Evolutionary conservation across 2,797 vertebrate genomes (phyloP).

Genomic region (Epinephelus malabaricus): DNA sequence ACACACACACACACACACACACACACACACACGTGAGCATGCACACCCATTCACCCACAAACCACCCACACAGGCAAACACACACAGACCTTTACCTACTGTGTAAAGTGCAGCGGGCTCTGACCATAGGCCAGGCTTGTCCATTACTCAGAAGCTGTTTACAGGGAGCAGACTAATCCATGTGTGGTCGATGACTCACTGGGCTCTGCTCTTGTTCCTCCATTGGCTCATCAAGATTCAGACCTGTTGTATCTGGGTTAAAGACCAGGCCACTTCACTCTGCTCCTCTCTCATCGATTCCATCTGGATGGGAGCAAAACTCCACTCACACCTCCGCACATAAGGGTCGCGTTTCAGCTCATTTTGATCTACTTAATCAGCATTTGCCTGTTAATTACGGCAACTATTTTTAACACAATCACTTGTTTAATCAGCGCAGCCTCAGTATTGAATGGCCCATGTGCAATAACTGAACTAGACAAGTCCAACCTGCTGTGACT

Average conservation of each 20-base stretch:
- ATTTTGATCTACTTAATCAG: slow-evolving; percentile 66
- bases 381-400: slow-evolving; percentile 63
- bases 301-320: slow-evolving; percentile 4
- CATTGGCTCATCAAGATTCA: slow-evolving; percentile 67
- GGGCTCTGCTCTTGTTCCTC: slow-evolving; percentile 59
- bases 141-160: slow-evolving; percentile 75
- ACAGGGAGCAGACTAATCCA: slow-evolving; percentile 55
- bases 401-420: slow-evolving; percentile 56
- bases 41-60: slow-evolving; percentile 23
- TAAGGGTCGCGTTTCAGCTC: slow-evolving; percentile 29
- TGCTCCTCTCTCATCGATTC: slow-evolving; percentile 28
- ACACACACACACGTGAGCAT: slow-evolving; percentile 16
- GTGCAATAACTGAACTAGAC: slow-evolving; percentile 52
- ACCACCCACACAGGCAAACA: slow-evolving; percentile 12
- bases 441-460: slow-evolving; percentile 43
- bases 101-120: slow-evolving; percentile 56
- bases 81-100: slow-evolving; percentile 28
- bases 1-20: not conserved
- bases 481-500: slow-evolving; percentile 66
- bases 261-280: slow-evolving; percentile 46
- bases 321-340: not conserved
- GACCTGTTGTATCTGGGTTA: slow-evolving; percentile 62
- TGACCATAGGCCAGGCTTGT: slow-evolving; percentile 54
- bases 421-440: slow-evolving; percentile 63
- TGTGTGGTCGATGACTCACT: slow-evolving; percentile 75